Percentiles rank a stretch among this genome's conserved stretches.
Conservation (phyloP, 1,140 invertebrate species). For the Araneus ventricosus region DNA sequence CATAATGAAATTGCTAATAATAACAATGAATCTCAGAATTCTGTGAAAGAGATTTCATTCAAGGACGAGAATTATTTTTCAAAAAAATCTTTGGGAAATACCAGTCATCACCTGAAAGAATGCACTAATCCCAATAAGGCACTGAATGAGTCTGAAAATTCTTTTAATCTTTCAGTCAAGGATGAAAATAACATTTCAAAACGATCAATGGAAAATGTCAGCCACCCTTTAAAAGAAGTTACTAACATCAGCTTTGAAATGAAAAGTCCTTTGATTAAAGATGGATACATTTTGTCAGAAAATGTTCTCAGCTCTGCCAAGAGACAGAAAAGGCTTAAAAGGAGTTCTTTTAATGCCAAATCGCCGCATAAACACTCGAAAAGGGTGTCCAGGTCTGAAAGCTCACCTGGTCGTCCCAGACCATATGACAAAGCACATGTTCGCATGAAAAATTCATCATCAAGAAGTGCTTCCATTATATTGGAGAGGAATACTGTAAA, state of each 20-base stretch:
- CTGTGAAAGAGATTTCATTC: background rate
- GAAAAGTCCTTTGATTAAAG: background rate
- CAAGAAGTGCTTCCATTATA: background rate
- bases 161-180: background rate
- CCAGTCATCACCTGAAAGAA: constrained; percentile 31
- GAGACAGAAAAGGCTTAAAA: background rate
- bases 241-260: background rate
- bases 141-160: constrained; percentile 10
- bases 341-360: constrained; percentile 42
- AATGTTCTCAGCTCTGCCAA: background rate
- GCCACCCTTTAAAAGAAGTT: background rate
- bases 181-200: background rate
- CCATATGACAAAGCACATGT: background rate
- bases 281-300: background rate
- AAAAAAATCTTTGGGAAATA: background rate
- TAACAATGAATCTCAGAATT: background rate
- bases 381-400: constrained; percentile 59
- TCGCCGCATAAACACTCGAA: background rate
- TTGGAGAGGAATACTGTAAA: background rate
- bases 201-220: background rate
- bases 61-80: background rate
- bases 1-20: constrained; percentile 41
- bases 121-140: background rate
- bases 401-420: constrained; percentile 36
- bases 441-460: background rate